phyloP scores from a whole-genome alignment of 2,888 invertebrate species.

The Sphinx pinastri region DNA sequence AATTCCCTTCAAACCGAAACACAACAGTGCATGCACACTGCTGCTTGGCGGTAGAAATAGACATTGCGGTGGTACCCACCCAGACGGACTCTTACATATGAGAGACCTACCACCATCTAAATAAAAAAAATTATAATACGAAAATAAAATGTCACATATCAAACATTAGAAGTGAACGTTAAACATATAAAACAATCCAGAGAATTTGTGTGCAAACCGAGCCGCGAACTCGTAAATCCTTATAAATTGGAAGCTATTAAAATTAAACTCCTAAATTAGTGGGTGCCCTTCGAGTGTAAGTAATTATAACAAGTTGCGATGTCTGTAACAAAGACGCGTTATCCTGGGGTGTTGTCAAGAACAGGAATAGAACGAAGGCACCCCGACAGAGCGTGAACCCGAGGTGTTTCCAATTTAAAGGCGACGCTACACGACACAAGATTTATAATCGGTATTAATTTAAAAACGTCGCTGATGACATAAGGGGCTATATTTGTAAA shows the following conservation, averaged over 20 bases:
- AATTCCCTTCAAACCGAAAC: too few relatives aligned
- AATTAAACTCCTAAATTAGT: slow-evolving; percentile 28
- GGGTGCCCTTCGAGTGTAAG: slow-evolving; percentile 49
- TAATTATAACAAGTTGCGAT: slow-evolving; percentile 72
- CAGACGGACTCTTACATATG: too few relatives aligned
- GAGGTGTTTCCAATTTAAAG: slow-evolving; percentile 78
- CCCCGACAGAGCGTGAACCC: slow-evolving; percentile 57
- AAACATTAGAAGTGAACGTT: not conserved
- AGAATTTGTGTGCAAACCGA: not conserved
- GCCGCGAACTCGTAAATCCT: slow-evolving; percentile 15
- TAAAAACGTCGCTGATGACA: slow-evolving; percentile 70
- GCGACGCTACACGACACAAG: slow-evolving; percentile 64
- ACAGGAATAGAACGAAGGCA: slow-evolving; percentile 73
- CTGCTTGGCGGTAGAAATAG: too few relatives aligned
- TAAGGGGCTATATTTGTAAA: slow-evolving; percentile 66
- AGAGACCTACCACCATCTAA: too few relatives aligned
- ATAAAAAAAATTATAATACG: not conserved
- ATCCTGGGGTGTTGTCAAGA: slow-evolving; percentile 63
- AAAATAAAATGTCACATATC: not conserved
- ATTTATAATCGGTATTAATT: slow-evolving; percentile 77
- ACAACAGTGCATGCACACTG: too few relatives aligned
- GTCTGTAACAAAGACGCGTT: slow-evolving; percentile 69
- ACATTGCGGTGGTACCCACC: too few relatives aligned
- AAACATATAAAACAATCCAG: not conserved
- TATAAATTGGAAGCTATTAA: slow-evolving; percentile 25